Base-by-base conservation (phyloP, 2,113 vertebrate species). In the Taxidea taxus region DNA sequence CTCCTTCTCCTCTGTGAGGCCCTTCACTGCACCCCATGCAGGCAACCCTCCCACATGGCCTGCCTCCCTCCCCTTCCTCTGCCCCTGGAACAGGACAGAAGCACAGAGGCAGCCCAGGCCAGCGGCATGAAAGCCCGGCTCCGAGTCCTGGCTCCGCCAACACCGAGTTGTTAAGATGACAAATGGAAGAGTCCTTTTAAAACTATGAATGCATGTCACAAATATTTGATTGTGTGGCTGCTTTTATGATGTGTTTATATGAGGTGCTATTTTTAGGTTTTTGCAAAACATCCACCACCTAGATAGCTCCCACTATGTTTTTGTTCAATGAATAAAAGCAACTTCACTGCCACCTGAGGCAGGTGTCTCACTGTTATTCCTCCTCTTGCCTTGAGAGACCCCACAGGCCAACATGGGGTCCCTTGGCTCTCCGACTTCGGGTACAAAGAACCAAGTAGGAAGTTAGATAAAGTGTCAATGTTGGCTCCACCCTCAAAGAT, bases 241-340 rank as follows among this genome's bases (percentile, higher is more conserved):
- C 42, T 90, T 37, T 34, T 27, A 58, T 18, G 25, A 27, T 12
- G 29, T 34, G 75, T 49, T 74, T 89, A 37, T 47, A 47, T 47
- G 74, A 47, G 10, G 42, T 31, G 56, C 54, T 77, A 88, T 39
- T 70, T 91, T 54, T 62, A 91, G 60, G 23, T 27, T 29, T 91
- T 64, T 54, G 44, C 37, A 51, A 80, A 75, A 68, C 25, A 75
- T 13, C 49, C 68, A 23, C 23, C 21, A 62, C 44, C 83, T 44
- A 42, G 25, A 77, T 58, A 58, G 39, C 6, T 78, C 20, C 29
- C 75, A 80, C 31, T 16, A 81, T 11, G 21, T 75, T 81, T 90
- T 70, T 83, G 58, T 70, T 37, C 78, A 54, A 64, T 51, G 29
- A 96, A 44, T 68, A 60, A 77, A 85, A 64, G 56, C 18, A 25